Percentiles rank a stretch among this genome's conserved stretches.
phyloP scores from a whole-genome alignment of 2,113 vertebrate species.

The Urocynchramus pylzowi region DNA sequence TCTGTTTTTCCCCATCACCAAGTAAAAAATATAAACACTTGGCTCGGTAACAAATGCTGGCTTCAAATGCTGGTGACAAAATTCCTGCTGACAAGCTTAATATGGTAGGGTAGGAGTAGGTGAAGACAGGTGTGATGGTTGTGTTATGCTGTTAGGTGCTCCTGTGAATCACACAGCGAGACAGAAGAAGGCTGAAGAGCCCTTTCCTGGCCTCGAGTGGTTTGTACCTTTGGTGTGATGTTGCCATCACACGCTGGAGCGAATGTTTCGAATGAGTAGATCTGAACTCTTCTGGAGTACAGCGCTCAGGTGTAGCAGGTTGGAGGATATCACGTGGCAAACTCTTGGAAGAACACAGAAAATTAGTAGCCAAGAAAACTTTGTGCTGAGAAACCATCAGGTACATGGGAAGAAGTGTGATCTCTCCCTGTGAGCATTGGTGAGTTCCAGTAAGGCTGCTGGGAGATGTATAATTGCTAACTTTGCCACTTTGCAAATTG shows the following conservation, averaged over 20 bases:
- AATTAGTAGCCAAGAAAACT: background rate
- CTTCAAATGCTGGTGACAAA: background rate
- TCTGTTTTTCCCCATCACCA: background rate
- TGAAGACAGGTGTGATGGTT: background rate
- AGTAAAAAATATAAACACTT: background rate
- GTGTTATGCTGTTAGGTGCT: background rate
- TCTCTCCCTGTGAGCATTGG: background rate
- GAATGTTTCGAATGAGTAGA: background rate
- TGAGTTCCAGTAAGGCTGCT: background rate
- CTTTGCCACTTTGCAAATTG: background rate
- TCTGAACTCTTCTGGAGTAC: background rate
- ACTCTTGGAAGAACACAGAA: background rate
- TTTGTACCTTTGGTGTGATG: background rate
- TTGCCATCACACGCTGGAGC: background rate
- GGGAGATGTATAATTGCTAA: background rate
- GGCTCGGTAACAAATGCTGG: background rate
- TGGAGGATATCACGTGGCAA: background rate
- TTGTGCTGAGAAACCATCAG: background rate
- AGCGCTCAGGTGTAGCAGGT: background rate
- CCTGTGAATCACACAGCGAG: background rate
- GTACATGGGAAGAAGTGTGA: background rate
- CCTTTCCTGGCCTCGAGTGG: background rate
- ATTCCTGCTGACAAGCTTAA: background rate
- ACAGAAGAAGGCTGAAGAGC: background rate
- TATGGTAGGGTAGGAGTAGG: background rate